Percentiles rank a stretch among this genome's conserved stretches.
Conservation (phyloP, 2,113 vertebrate genomes). For the Antechinus stuartii region DNA sequence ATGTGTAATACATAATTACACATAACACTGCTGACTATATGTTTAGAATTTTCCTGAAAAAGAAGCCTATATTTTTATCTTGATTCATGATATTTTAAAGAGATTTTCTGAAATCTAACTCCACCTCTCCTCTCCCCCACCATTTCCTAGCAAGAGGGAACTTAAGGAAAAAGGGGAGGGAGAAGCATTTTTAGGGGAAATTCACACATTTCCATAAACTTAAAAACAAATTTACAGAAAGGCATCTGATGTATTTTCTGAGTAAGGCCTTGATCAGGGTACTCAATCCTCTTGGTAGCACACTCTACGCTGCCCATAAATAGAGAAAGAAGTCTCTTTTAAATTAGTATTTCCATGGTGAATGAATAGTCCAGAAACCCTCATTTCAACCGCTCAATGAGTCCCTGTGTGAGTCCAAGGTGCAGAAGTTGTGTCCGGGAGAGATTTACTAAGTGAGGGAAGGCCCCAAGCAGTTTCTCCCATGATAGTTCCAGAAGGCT, state of each 20-base stretch:
- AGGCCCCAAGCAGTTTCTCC: slow-evolving; percentile 93
- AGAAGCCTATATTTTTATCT: slow-evolving; percentile 39
- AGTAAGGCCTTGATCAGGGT: slow-evolving; percentile 84
- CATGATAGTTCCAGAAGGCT: slow-evolving; percentile 97
- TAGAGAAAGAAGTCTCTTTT: slow-evolving; percentile 76
- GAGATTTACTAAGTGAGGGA: slow-evolving; percentile 91
- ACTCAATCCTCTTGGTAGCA: slow-evolving; percentile 73
- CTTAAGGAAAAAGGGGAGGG: background rate
- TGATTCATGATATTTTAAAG: slow-evolving; percentile 60
- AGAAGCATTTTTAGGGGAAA: slow-evolving; percentile 61
- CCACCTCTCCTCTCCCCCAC: slow-evolving; percentile 7
- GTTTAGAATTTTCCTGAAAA: slow-evolving; percentile 53
- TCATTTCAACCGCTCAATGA: slow-evolving; percentile 96
- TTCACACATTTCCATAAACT: slow-evolving; percentile 72
- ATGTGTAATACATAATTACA: too few species aligned
- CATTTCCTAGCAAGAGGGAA: slow-evolving; percentile 30
- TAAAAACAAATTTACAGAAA: slow-evolving; percentile 78
- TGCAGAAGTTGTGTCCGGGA: slow-evolving; percentile 92
- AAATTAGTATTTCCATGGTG: slow-evolving; percentile 62
- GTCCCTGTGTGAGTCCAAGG: slow-evolving; percentile 96
- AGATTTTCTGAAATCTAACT: slow-evolving; percentile 41
- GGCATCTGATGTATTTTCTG: slow-evolving; percentile 84
- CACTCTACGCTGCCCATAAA: slow-evolving; percentile 82
- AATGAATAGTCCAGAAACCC: slow-evolving; percentile 48
- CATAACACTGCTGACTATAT: slow-evolving; percentile 35